Conservation (phyloP, 2,113 vertebrate genomes). For the Halcyon malimbica region DNA sequence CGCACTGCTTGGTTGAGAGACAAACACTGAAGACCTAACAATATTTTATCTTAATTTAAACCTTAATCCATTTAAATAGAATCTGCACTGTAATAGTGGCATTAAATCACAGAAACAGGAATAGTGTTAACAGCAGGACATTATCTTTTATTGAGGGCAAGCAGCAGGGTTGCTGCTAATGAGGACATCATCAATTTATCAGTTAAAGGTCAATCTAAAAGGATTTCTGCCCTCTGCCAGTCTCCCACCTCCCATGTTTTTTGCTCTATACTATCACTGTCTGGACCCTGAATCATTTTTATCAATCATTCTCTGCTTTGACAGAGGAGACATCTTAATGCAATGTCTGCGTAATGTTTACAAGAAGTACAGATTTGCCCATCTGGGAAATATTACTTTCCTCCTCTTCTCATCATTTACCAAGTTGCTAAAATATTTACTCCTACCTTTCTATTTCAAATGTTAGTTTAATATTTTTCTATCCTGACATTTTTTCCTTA, state of each 20-base stretch:
- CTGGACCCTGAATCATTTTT: constrained; percentile 2
- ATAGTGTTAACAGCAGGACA: constrained; percentile 73
- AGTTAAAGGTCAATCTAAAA: constrained; percentile 77
- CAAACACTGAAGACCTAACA: constrained; percentile 47
- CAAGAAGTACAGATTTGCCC: background rate
- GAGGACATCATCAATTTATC: constrained; percentile 77
- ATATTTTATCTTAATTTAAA: constrained; percentile 68
- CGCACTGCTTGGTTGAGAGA: background rate
- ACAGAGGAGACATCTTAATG: constrained; percentile 19
- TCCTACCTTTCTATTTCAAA: background rate
- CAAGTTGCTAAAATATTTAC: background rate
- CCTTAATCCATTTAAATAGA: constrained; percentile 68
- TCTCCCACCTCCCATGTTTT: background rate
- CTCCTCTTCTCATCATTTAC: background rate
- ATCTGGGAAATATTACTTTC: background rate
- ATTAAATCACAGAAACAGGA: constrained; percentile 75
- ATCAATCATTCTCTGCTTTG: background rate
- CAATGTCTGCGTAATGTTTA: constrained; percentile 1
- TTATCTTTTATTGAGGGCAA: constrained; percentile 81
- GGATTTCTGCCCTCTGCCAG: constrained; percentile 51
- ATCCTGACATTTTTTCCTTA: background rate
- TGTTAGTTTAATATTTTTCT: background rate
- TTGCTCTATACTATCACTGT: background rate
- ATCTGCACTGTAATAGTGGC: constrained; percentile 66
- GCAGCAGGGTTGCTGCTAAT: constrained; percentile 79